Evolutionary conservation across 2,888 invertebrate species (phyloP), one percentile per base, ranked within the genome.

Genomic region (Zygogramma bicolorata): DNA sequence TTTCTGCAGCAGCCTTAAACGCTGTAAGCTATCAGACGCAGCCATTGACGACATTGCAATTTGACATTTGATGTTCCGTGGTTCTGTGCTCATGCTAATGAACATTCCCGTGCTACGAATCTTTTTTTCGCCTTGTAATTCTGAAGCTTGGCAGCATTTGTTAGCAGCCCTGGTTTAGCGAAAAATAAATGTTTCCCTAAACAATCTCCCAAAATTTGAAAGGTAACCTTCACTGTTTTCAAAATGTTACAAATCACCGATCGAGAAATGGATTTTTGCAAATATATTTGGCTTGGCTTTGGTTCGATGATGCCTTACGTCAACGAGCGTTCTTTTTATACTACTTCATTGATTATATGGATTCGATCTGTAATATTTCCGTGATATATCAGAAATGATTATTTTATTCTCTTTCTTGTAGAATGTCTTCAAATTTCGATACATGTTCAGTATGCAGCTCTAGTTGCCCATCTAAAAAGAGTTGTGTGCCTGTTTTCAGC

Each of bases 371-470:
- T 20, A 38, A 61, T 38, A 38, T 34, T 61, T 8, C 7, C 7
- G 60, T 1, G 7, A 25, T 22, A 22, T 38, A 38, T 25, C 22
- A 18, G 27, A 29, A 10, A 46, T 49, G 46, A 29, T 63, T 3
- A n/a, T 29, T 61, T 8, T 8, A 6, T n/a, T 22, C 18, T 46
- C 27, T 29, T 31, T 63, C 73, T 83, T 82, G 57, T 75, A 84
- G 83, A 63, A 85, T 86, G 86, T 82, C 82, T 60, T 75, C 82
- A 22, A 73, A 72, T 27, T 85, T 82, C 73, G 82, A 86, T 0
- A 87, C 86, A 68, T 93, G 93, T 81, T 87, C 93, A 58, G 88
- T 93, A 58, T 93, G 93, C 84, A 90, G 91, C 81, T 88, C 86
- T 59, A 88, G 88, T 77, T 89, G 89, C 8, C n/a, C 63, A 34